A percentile compares a stretch with the other conserved stretches of the same genome.
These are phyloP conservation scores for Gallinago undulata DNA, from an alignment of 2,113 vertebrate species.

Conservation along the genomic window DNA sequence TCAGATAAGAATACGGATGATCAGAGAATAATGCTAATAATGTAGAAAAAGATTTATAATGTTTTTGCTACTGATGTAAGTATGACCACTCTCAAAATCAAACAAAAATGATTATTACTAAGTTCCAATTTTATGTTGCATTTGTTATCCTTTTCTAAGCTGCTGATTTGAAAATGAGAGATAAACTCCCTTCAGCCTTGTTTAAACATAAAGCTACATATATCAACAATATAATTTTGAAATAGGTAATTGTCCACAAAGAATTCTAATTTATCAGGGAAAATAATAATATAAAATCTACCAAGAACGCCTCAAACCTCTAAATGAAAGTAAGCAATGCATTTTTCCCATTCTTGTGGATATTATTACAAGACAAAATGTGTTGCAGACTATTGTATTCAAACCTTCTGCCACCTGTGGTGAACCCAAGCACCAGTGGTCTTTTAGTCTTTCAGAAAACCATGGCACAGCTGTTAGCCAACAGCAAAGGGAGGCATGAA, in stretches of 20 bases:
- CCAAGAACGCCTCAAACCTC: fast-evolving
- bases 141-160: not conserved
- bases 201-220: not conserved
- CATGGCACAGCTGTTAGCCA: not conserved
- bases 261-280: not conserved
- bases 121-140: not conserved
- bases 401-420: not conserved
- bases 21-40: slow-evolving; percentile 8
- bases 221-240: not conserved
- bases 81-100: not conserved
- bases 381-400: not conserved
- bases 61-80: not conserved
- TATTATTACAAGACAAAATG: not conserved
- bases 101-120: not conserved
- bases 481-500: not conserved
- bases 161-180: not conserved
- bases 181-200: not conserved
- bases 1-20: slow-evolving; percentile 38
- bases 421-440: not conserved
- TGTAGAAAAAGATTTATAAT: slow-evolving; percentile 2
- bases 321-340: not conserved
- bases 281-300: not conserved
- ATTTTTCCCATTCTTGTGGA: not conserved
- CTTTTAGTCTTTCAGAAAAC: not conserved
- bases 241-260: not conserved